Base-by-base conservation (phyloP, 1,140 invertebrate genomes). In the Chionoecetes opilio region DNA sequence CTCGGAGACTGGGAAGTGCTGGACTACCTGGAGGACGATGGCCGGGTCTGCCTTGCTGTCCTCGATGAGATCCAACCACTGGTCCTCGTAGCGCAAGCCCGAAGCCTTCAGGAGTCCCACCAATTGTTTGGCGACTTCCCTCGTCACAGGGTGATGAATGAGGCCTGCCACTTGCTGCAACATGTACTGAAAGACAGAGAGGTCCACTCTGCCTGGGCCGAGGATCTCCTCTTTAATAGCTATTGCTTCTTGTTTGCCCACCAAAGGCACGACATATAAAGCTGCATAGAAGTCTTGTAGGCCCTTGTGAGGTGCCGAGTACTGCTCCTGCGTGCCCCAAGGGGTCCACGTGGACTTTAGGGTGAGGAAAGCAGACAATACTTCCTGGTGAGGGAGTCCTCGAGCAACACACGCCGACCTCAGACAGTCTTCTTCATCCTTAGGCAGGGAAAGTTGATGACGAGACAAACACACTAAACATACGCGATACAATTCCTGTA, bases 281-380 rank as follows among this genome's bases (percentile, higher is more conserved):
- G 87, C 87, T 41, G 21, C 35, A 41, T 37, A 88, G 87, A 88
- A 88, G 34, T 88, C 87, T 3, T 88, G 87, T 14, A 88, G 37
- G 21, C 87, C 87, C 14, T 88, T 88, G 87, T 75, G 63, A n/a
- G 63, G 85, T 17, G 32, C 5, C 17, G 37, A 38, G 11, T 86
- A 38, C 21, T 34, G 32, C 37, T 88, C 87, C 34, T 88, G 34
- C 21, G 41, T n/a, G 34, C 87, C 87, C 41, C n/a, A 37, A 21
- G 35, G n/a, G 17, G 34, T 88, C 87, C 87, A 88, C 6, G 35
- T 88, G 6, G 87, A 2, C 21, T 88, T 88, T 17, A 88, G 41
- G 21, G 1, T 21, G 21, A 88, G 35, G 35, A 88, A 88, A 17
- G 87, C 87, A 0, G 87, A 88, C 9, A 88, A 41, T 3, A 88